Percentiles rank a stretch among this genome's conserved stretches.
Evolutionary conservation across 2,888 invertebrate genomes (phyloP).

Genomic region (Eugnorisma glareosa): DNA sequence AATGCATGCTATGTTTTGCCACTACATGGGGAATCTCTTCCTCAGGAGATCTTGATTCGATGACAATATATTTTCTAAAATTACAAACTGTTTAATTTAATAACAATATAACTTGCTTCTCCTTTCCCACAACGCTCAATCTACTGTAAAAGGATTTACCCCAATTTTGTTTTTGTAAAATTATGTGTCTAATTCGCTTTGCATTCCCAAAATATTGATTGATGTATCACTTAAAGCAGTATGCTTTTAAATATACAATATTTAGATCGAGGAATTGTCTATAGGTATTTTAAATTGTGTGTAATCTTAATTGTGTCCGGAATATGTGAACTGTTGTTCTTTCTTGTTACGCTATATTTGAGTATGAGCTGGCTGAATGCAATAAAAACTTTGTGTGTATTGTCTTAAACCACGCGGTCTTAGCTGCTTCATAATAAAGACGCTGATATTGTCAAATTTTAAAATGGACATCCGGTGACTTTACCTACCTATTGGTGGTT

Average conservation of each 20-base stretch:
- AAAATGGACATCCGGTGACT: background rate
- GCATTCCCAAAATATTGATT: conserved; percentile 5
- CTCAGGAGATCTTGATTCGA: background rate
- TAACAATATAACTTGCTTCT: background rate
- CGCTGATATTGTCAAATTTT: background rate
- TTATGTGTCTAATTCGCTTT: no score
- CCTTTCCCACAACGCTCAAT: background rate
- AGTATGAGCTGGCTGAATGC: background rate
- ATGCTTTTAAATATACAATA: background rate
- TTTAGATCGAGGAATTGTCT: background rate
- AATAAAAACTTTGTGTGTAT: background rate
- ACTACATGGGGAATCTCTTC: background rate
- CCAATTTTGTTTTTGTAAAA: background rate
- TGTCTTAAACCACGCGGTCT: background rate
- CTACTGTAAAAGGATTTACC: background rate
- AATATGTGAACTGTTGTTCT: background rate
- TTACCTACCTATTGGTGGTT: background rate
- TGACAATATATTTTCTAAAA: background rate
- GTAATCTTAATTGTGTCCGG: background rate
- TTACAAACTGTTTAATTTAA: background rate
- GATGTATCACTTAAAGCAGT: background rate
- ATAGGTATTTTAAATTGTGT: background rate
- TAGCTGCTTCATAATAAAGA: background rate
- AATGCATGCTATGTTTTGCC: background rate
- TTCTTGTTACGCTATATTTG: background rate